Conservation (phyloP, 2,888 invertebrate species). For the Scotopteryx bipunctaria region DNA sequence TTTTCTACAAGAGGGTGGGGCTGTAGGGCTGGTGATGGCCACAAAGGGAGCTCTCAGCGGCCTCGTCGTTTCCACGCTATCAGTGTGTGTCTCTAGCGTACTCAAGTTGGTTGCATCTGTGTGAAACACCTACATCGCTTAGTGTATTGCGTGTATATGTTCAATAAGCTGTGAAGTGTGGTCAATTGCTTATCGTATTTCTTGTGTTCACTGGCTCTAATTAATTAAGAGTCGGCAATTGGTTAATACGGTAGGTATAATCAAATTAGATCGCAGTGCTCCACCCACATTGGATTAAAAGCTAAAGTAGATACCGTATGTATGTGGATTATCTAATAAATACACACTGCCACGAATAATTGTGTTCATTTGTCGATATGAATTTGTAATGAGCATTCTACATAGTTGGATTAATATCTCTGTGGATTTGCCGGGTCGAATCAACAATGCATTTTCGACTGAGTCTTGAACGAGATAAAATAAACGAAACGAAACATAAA, state of each 20-base stretch:
- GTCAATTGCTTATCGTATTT: slow-evolving; percentile 17
- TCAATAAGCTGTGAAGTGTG: slow-evolving; percentile 32
- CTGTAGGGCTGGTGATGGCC: slow-evolving; percentile 85
- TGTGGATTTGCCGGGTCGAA: slow-evolving; percentile 11
- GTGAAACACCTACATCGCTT: slow-evolving; percentile 72
- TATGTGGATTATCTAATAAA: slow-evolving; percentile 46
- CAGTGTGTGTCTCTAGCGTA: slow-evolving; percentile 64
- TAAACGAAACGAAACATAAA: too few species aligned
- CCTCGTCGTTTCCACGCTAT: slow-evolving; percentile 55
- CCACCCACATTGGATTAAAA: slow-evolving; percentile 23
- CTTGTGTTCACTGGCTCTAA: slow-evolving; percentile 13
- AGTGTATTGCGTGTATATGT: slow-evolving; percentile 52
- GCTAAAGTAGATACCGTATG: slow-evolving; percentile 30
- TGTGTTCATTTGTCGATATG: slow-evolving; percentile 37
- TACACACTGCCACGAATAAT: slow-evolving; percentile 39
- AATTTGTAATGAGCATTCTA: slow-evolving; percentile 36
- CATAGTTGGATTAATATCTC: slow-evolving; percentile 19
- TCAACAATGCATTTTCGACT: background rate
- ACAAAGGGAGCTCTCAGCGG: slow-evolving; percentile 79
- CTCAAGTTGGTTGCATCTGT: slow-evolving; percentile 73
- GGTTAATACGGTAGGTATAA: slow-evolving; percentile 22
- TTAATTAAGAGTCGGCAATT: slow-evolving; percentile 18
- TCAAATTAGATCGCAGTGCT: slow-evolving; percentile 25
- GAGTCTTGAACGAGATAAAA: background rate
- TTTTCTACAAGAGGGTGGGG: slow-evolving; percentile 85